Conservation (phyloP, 2,113 vertebrate species). For the Mormoops blainvillei region DNA sequence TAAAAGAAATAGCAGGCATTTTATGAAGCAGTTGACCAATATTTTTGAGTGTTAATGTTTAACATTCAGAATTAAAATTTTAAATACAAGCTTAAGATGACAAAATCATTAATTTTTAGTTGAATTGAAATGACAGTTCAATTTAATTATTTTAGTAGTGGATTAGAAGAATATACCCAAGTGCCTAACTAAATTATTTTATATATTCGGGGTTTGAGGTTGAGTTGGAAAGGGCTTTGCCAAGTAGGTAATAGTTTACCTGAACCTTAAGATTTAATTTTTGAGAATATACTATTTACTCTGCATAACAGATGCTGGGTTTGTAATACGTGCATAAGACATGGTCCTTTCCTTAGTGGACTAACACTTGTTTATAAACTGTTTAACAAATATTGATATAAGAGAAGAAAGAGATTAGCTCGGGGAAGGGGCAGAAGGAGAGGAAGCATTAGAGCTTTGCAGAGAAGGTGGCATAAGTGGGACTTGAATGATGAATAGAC, state of each 20-base stretch:
- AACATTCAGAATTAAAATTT: conserved; percentile 33
- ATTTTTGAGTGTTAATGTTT: conserved; percentile 40
- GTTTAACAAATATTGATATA: background rate
- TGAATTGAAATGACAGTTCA: background rate
- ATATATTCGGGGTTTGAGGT: background rate
- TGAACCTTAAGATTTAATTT: background rate
- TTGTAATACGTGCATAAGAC: background rate
- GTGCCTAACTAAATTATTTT: background rate
- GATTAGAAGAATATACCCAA: background rate
- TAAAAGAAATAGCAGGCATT: background rate
- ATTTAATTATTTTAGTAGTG: background rate
- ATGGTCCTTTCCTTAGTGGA: background rate
- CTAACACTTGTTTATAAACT: conserved; percentile 4
- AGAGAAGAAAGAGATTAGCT: background rate
- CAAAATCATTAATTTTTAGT: conserved; percentile 35
- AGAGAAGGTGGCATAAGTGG: background rate
- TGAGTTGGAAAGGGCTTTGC: background rate
- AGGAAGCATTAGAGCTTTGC: background rate
- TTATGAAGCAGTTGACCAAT: background rate
- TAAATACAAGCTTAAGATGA: background rate
- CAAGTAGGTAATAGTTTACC: background rate
- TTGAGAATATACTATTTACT: background rate
- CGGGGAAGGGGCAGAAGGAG: background rate
- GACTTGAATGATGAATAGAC: background rate
- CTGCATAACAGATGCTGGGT: background rate